These are phyloP conservation scores for Zoanthus sansibaricus DNA, from an alignment of 92 coral and sea anemone genomes.

Conservation along the genomic window DNA sequence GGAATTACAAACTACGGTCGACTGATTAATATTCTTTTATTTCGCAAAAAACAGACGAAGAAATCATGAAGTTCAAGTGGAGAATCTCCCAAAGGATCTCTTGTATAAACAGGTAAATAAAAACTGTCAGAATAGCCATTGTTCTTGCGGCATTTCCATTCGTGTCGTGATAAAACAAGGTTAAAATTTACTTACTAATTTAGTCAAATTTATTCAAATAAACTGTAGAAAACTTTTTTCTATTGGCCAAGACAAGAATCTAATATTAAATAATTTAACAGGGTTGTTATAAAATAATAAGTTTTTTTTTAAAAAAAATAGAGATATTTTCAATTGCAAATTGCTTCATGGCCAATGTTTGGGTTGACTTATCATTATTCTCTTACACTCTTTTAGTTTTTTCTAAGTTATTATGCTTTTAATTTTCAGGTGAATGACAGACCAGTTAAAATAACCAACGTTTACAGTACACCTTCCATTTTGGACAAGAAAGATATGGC, in stretches of 20 bases:
- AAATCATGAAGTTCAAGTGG: conserved; percentile 32
- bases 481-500: background rate
- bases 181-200: too few species aligned
- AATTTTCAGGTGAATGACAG: conserved; percentile 18
- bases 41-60: background rate
- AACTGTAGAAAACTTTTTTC: too few species aligned
- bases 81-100: conserved; percentile 17
- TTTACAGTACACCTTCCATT: background rate
- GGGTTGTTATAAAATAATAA: too few species aligned
- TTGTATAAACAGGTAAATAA: background rate
- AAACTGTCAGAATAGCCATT: background rate
- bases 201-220: too few species aligned
- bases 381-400: background rate
- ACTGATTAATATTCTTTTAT: background rate
- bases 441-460: background rate
- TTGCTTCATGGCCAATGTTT: too few species aligned
- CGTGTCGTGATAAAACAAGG: too few species aligned
- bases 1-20: background rate
- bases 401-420: background rate
- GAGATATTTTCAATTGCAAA: too few species aligned
- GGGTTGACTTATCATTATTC: too few species aligned
- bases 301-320: too few species aligned
- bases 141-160: too few species aligned
- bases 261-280: too few species aligned
- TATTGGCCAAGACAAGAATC: too few species aligned